Conservation (phyloP, 2,113 vertebrate species). For the Macrotus californicus region DNA sequence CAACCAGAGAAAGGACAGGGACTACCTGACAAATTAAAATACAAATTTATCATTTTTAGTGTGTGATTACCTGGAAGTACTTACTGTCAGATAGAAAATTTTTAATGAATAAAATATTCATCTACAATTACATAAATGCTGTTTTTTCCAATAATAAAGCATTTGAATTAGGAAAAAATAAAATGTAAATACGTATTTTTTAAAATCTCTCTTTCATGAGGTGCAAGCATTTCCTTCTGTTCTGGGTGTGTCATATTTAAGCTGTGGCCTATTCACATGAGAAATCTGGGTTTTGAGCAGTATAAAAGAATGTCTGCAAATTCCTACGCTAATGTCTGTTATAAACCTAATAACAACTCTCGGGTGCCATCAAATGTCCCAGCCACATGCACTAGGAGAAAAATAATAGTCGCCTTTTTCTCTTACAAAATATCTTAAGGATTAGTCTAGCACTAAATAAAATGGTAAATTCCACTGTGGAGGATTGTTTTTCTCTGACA, state of each 20-base stretch:
- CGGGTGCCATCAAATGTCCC: neutral
- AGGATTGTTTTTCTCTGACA: neutral
- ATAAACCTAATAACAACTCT: neutral
- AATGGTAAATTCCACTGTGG: neutral
- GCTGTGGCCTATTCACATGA: neutral
- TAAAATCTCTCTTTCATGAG: neutral
- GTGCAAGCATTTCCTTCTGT: constrained; percentile 36
- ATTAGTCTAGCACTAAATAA: neutral
- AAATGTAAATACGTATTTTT: constrained; percentile 11
- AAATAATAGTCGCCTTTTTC: neutral
- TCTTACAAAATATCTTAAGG: neutral
- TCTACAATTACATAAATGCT: neutral
- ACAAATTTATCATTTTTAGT: neutral
- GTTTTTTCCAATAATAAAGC: neutral
- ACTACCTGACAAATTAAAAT: neutral
- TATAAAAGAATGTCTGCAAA: neutral
- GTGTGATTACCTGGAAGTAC: neutral
- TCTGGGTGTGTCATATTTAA: neutral
- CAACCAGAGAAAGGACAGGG: neutral
- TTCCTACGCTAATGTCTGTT: neutral
- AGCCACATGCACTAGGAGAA: neutral
- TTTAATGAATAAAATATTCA: neutral
- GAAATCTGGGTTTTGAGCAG: neutral
- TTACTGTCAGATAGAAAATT: constrained; percentile 7
- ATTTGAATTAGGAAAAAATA: neutral